phyloP scores from a whole-genome alignment of 1,140 invertebrate genomes.

The Steinernema khuongi region DNA sequence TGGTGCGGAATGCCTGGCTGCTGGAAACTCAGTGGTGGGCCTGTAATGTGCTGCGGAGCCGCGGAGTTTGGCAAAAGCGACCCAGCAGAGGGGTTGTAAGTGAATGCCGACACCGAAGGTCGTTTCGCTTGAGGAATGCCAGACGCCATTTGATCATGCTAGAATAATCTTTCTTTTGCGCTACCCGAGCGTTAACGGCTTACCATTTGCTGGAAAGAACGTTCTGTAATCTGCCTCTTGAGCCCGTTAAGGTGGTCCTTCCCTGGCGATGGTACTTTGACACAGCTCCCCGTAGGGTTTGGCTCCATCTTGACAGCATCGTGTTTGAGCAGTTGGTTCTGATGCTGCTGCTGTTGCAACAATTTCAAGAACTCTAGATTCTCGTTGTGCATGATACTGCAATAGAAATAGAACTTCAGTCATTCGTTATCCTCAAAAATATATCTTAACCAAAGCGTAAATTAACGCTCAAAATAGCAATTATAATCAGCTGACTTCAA shows the following conservation, averaged over 20 bases:
- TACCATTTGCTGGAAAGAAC: not conserved
- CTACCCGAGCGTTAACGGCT: not conserved
- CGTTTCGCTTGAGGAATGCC: not conserved
- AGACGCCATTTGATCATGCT: not conserved
- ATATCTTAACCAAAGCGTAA: not conserved
- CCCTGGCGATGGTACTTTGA: not conserved
- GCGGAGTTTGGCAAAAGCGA: not conserved
- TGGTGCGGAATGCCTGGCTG: not conserved
- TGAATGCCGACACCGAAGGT: conserved; percentile 4
- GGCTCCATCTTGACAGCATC: not conserved
- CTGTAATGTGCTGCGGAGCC: not conserved
- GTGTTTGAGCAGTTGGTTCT: not conserved
- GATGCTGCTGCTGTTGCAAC: conserved; percentile 10
- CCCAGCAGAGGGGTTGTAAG: not conserved
- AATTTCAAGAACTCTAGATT: not conserved
- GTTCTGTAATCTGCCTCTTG: not conserved
- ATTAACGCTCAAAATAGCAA: not conserved
- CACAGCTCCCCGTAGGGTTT: not conserved
- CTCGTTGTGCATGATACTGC: conserved; percentile 8
- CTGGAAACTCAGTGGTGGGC: not conserved
- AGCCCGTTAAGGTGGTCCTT: conserved; percentile 4
- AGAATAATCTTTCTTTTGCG: not conserved
- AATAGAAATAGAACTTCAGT: not conserved
- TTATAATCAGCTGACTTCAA: not conserved
- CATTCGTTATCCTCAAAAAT: no score